Conservation (phyloP, 1,140 invertebrate species). For the Papilio polyxenes region DNA sequence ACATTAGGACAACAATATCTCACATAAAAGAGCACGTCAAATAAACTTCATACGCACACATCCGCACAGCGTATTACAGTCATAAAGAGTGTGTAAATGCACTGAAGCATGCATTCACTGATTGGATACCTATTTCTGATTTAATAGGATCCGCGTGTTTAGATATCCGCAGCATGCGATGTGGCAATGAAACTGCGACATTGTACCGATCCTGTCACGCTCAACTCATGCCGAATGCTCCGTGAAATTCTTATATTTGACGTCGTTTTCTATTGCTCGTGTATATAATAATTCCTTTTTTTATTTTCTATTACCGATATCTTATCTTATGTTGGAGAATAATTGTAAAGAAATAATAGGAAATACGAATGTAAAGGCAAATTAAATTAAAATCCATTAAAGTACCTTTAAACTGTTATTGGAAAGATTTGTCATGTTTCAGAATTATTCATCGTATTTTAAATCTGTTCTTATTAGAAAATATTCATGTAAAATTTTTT, state of each 20-base stretch:
- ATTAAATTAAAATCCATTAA: too few species aligned
- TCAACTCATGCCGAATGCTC: conserved; percentile 21
- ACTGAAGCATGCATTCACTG: conserved; percentile 59
- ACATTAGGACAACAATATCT: background rate
- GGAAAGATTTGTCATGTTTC: background rate
- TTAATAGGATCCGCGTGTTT: conserved; percentile 71
- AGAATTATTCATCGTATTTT: background rate
- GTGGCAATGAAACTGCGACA: conserved; percentile 38
- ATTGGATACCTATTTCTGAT: conserved; percentile 75
- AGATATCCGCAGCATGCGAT: conserved; percentile 55
- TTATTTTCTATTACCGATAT: background rate
- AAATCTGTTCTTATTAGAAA: background rate
- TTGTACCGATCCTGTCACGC: conserved; percentile 36
- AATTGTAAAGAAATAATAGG: background rate
- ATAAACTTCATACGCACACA: conserved; percentile 8
- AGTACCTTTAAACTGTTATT: background rate
- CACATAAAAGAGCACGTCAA: background rate
- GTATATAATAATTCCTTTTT: background rate
- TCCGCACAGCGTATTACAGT: conserved; percentile 41
- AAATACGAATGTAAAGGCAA: background rate
- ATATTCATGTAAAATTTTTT: background rate
- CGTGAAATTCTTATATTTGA: conserved; percentile 41
- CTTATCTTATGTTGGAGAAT: background rate
- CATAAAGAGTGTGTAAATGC: conserved; percentile 67
- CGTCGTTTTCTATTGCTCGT: conserved; percentile 10